phyloP scores from a whole-genome alignment of 2,797 vertebrate species.

The Acanthurus leucopareius region DNA sequence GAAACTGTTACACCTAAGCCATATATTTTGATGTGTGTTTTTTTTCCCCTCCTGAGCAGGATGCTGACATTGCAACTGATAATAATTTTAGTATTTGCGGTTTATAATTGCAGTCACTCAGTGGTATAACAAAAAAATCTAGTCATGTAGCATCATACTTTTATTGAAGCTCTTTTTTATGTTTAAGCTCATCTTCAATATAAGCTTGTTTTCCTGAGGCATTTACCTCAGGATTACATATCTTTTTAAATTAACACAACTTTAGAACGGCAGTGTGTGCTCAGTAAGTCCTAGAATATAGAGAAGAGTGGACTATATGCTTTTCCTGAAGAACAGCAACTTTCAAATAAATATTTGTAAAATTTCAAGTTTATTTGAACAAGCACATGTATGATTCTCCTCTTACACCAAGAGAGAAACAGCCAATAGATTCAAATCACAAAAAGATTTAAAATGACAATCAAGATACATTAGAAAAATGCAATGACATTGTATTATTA shows the following conservation, averaged over 20 bases:
- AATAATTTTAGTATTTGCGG: too few relatives aligned
- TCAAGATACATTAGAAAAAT: neutral
- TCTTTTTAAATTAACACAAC: neutral
- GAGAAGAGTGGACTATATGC: neutral
- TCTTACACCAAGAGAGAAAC: neutral
- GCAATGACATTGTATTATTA: neutral
- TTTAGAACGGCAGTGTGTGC: neutral
- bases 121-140: too few relatives aligned
- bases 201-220: too few relatives aligned
- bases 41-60: too few relatives aligned
- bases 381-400: neutral
- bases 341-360: neutral
- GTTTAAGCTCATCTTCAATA: too few relatives aligned
- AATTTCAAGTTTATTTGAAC: conserved; percentile 31
- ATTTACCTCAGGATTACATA: neutral
- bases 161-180: too few relatives aligned
- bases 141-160: too few relatives aligned
- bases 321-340: neutral
- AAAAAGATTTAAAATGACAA: neutral
- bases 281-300: neutral
- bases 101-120: too few relatives aligned
- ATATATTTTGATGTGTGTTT: too few relatives aligned
- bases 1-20: too few relatives aligned
- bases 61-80: too few relatives aligned
- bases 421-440: neutral